Base-by-base conservation (phyloP, 2,113 vertebrate species). In the Hydrochoerus hydrochaeris region DNA sequence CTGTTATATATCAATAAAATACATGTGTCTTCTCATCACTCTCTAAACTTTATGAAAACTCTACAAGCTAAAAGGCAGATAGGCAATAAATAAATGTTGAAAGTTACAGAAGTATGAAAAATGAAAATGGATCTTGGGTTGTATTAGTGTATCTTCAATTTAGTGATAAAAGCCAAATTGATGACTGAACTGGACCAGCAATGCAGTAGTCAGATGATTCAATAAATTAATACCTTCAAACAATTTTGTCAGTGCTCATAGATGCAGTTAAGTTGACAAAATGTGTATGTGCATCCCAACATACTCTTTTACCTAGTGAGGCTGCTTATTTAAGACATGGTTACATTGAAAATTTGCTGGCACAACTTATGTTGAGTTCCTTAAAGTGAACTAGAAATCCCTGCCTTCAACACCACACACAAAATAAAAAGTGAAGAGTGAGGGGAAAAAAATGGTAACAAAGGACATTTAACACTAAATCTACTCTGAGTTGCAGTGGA, bases 91-190 rank as follows among this genome's bases (percentile, higher is more conserved):
- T 75, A 75, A 52, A 77, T 73, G 7, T 69, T 49, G 24, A 1
- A 52, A 54, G 24, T 30, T 90, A 63, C 91, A 54, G 20, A 84
- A 88, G 75, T 90, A 82, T 62, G 46, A 54, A 82, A 88, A 92
- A 78, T 22, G 7, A 75, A 75, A 67, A 57, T 60, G 14, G 0
- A 54, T 26, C 38, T 87, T 52, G 20, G 41, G 8, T 5, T 73
- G 0, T 84, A 30, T 65, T 20, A 60, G n/a, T 20, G 49, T 35
- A 77, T 69, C 3, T 57, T 49, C 2, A 85, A 58, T 14, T 94
- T 52, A 63, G 3, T 92, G 19, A 85, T 28, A 54, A 69, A 84
- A 88, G 75, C 3, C 35, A 89, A 65, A 14, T 12, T 58, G 9
- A 19, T 54, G 12, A 4, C 22, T 87, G 13, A 41, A 14, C n/a